Conservation (phyloP, 2,888 invertebrate genomes). For the Eueremaeus valkanovi region DNA sequence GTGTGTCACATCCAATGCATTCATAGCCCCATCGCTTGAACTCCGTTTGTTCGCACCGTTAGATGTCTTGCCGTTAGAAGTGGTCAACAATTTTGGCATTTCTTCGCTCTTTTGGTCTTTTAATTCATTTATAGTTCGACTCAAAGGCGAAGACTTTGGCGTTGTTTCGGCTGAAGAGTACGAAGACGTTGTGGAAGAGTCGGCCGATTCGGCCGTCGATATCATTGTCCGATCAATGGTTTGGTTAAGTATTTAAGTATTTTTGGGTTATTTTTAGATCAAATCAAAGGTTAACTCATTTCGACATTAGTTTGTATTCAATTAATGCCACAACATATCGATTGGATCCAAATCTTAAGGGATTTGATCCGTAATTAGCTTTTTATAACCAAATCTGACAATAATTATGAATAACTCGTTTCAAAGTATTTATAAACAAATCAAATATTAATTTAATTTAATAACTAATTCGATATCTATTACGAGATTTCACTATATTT, state of each 20-base stretch:
- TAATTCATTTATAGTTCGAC: not conserved
- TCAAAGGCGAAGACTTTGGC: conserved; percentile 13
- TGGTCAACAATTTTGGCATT: not conserved
- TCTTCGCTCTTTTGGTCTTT: not conserved
- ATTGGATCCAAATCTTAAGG: too few relatives aligned
- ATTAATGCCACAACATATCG: not conserved
- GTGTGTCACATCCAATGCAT: conserved; percentile 27
- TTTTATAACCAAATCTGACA: not conserved
- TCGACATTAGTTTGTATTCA: not conserved
- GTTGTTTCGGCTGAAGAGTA: conserved; percentile 30
- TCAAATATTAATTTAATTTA: too few relatives aligned
- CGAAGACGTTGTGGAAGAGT: conserved; percentile 30
- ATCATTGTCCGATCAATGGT: not conserved
- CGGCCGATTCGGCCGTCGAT: not conserved
- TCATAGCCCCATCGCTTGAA: conserved; percentile 44
- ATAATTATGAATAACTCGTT: too few relatives aligned
- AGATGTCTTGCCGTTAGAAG: not conserved
- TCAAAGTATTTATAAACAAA: too few relatives aligned
- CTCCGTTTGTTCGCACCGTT: conserved; percentile 38
- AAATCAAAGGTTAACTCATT: not conserved
- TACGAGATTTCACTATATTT: not conserved
- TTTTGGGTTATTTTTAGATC: not conserved
- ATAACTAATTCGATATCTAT: too few relatives aligned
- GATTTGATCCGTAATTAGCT: not conserved
- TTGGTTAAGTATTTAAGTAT: not conserved